Evolutionary conservation across 1,140 invertebrate genomes (phyloP).

Genomic region (Hypsibius dujardini): DNA sequence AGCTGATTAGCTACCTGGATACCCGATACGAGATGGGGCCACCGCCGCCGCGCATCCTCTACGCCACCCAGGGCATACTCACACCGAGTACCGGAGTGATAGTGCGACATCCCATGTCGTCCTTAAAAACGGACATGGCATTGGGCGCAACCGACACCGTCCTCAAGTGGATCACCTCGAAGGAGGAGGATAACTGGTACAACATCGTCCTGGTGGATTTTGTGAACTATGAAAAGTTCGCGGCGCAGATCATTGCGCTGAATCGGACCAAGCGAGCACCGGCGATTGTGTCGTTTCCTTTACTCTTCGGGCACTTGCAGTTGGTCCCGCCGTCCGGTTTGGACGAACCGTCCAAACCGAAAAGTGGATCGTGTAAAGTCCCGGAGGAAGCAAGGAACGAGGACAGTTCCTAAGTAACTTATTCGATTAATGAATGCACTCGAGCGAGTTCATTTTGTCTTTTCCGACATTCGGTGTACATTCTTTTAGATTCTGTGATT

Average conservation of each 20-base stretch:
- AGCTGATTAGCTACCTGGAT: conserved; percentile 7
- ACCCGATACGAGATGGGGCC: neutral
- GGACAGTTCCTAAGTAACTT: no score
- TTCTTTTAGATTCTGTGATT: no score
- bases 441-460: no score
- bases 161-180: neutral
- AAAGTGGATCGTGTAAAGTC: no score
- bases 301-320: no score
- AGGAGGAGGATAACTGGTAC: neutral
- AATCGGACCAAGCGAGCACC: neutral
- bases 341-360: no score
- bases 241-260: neutral
- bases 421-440: no score
- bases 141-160: neutral
- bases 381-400: no score
- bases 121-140: neutral
- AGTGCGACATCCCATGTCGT: neutral
- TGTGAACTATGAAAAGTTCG: neutral
- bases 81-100: neutral
- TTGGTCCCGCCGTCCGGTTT: no score
- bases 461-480: no score
- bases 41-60: neutral
- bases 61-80: neutral
- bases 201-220: conserved; percentile 7
- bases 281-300: no score